Evolutionary conservation across 2,797 vertebrate genomes (phyloP), one percentile per base, ranked within the genome.

Genomic region (Sebastes minor): DNA sequence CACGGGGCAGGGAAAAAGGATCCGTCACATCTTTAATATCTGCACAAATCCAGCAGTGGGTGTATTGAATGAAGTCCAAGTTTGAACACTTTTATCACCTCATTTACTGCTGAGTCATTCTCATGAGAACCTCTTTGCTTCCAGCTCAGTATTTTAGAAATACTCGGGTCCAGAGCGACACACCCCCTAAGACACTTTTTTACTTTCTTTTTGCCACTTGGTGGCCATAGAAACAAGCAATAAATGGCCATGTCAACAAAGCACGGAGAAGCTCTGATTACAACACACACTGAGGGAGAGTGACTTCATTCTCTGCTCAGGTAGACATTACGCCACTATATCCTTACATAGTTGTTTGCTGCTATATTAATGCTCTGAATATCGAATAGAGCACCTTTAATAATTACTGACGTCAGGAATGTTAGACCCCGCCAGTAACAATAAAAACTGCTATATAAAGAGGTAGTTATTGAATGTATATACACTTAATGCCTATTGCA

Each of bases 341-440:
- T 16, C 14, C 0, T 42, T 14, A 42, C 12, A 42, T 42, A 42
- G 38, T 42, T 42, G 38, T 42, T 1, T 16, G 38, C 38, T 42
- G 2, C 38, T 42, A 42, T 16, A 42, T 42, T 42, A 42, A 42
- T 42, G 14, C 38, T 42, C 38, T 42, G 14, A 42, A 42, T 49
- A 49, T 46, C 0, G 1, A 46, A 18, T 20, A 46, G 6, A 46
- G 16, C 16, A 2, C 16, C 42, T 46, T 46, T 49, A 18, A 49
- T 49, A 49, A 20, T 18, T 49, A 49, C 42, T 49, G 42, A 49
- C 16, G 42, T 49, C 49, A 52, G 49, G 8, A 52, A 52, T 20
- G 1, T 0, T 7, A 1, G 6, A 16, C 1, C 38, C 38, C 0
- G 0, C 38, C 38, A 42, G 38, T 42, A 42, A 42, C 0, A 1